Percentiles rank a stretch among this genome's conserved stretches.
Conservation (phyloP, 2,888 invertebrate genomes). For the Luperina nickerlii region DNA sequence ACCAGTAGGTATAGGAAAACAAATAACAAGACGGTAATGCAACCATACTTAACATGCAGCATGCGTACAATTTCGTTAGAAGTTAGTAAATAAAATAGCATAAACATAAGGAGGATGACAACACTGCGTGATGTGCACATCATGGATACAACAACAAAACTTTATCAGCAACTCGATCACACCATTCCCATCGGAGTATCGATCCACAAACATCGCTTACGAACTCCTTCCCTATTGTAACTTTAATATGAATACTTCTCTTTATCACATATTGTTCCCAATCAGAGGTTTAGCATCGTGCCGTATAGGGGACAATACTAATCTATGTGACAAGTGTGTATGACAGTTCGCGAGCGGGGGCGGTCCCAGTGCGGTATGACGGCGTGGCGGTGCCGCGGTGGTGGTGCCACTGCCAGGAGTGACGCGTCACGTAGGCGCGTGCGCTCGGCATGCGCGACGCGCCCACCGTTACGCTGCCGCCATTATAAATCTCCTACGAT, state of each 20-base stretch:
- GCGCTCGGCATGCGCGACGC: conserved; percentile 76
- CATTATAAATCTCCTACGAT: conserved; percentile 77
- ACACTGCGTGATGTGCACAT: conserved; percentile 12
- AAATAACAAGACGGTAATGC: conserved; percentile 49
- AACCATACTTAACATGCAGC: conserved; percentile 39
- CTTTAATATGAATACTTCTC: conserved; percentile 40
- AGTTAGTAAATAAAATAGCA: conserved; percentile 36
- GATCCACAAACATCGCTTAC: conserved; percentile 23
- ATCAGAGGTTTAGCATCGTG: conserved; percentile 53
- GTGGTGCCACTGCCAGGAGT: conserved; percentile 55
- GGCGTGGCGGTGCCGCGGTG: conserved; percentile 48
- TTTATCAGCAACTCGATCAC: conserved; percentile 17
- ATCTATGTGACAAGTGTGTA: conserved; percentile 59
- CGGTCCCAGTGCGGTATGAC: conserved; percentile 56
- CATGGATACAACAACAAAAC: conserved; percentile 11
- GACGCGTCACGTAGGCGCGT: conserved; percentile 78
- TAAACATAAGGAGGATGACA: conserved; percentile 22
- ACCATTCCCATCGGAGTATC: conserved; percentile 15
- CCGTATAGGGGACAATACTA: conserved; percentile 60
- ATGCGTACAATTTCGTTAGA: conserved; percentile 35
- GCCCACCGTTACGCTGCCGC: conserved; percentile 77
- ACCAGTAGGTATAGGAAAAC: conserved; percentile 47
- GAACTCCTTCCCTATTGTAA: conserved; percentile 16
- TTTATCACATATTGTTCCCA: conserved; percentile 54
- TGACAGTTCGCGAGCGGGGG: conserved; percentile 59